Evolutionary conservation across 1,140 invertebrate genomes (phyloP).

Genomic region (Xylocopa sonorina): DNA sequence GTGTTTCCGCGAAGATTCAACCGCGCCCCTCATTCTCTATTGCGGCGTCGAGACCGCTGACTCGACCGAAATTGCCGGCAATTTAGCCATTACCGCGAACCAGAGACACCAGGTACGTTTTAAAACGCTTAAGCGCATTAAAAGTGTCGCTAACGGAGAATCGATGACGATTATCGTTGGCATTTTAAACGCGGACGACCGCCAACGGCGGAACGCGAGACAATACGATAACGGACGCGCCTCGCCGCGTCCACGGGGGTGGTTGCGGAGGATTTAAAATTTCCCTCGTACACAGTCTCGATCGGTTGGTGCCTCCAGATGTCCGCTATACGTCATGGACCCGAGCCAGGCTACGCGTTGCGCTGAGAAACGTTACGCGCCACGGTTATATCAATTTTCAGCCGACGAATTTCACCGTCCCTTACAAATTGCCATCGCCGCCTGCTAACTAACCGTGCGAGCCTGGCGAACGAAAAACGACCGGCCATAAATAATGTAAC

Average conservation of each 20-base stretch:
- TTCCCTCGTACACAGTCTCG: conserved; percentile 16
- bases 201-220: too few relatives aligned
- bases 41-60: conserved; percentile 14
- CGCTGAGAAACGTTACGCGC: conserved; percentile 24
- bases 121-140: conserved; percentile 7
- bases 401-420: conserved; percentile 34
- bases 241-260: too few relatives aligned
- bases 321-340: conserved; percentile 56
- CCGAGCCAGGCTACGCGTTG: conserved; percentile 20
- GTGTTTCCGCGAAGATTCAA: conserved; percentile 1
- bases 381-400: conserved; percentile 64
- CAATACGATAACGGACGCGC: too few relatives aligned
- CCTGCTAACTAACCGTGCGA: conserved; percentile 64
- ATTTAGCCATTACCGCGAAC: conserved; percentile 7
- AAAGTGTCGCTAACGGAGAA: conserved; percentile 25
- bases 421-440: conserved; percentile 66
- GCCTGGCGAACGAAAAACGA: conserved; percentile 14
- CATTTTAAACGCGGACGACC: neutral
- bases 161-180: conserved; percentile 24
- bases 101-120: neutral
- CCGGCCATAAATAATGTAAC: conserved; percentile 5
- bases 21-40: neutral
- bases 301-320: conserved; percentile 37
- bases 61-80: conserved; percentile 18
- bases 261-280: neutral